Percentiles rank a stretch among this genome's conserved stretches.
phyloP scores from a whole-genome alignment of 1,140 invertebrate species.

The Nasonia vitripennis region DNA sequence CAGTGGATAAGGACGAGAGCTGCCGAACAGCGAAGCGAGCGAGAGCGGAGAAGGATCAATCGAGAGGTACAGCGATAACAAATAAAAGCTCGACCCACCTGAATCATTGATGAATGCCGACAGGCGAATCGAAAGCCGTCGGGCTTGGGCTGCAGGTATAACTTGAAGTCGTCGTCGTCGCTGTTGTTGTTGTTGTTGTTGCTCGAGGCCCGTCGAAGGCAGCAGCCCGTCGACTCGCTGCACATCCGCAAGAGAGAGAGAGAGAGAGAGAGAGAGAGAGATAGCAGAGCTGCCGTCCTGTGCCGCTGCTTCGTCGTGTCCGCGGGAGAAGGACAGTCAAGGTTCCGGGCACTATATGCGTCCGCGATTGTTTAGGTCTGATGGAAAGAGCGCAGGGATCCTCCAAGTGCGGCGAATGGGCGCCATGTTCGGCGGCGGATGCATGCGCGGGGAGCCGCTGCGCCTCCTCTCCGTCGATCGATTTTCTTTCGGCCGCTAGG shows the following conservation, averaged over 20 bases:
- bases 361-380: neutral
- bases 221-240: neutral
- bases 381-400: neutral
- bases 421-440: slow-evolving; percentile 27
- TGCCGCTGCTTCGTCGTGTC: neutral
- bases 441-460: neutral
- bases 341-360: neutral
- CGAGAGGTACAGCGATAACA: no score
- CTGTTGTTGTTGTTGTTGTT: neutral
- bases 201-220: neutral
- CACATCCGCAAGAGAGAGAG: neutral
- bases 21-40: neutral
- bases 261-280: no score
- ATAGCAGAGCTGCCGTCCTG: neutral
- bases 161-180: slow-evolving; percentile 38
- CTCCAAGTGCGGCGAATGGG: neutral
- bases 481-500: slow-evolving; percentile 11
- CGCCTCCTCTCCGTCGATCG: slow-evolving; percentile 39
- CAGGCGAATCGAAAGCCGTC: slow-evolving; percentile 57
- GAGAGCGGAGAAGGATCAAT: no score
- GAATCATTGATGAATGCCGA: slow-evolving; percentile 69
- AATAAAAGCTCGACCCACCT: slow-evolving; percentile 59
- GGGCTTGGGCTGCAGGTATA: slow-evolving; percentile 54
- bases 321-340: neutral
- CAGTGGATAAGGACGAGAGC: neutral